Evolutionary conservation across 2,797 vertebrate species (phyloP).

Genomic region (Myotis pilosus): DNA sequence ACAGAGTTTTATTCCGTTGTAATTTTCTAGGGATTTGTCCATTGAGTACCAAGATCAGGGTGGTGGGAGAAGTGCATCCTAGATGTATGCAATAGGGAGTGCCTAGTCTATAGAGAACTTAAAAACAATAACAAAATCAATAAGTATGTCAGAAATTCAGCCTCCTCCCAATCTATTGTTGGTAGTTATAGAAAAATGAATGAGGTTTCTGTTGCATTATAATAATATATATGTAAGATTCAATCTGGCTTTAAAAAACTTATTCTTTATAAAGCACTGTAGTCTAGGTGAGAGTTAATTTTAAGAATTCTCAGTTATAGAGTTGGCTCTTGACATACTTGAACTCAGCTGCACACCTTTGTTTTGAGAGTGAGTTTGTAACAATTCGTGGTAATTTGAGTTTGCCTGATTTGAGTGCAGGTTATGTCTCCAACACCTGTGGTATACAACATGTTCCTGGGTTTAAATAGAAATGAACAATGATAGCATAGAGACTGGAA

Average conservation of each 20-base stretch:
- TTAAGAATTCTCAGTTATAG: neutral
- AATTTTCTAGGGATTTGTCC: neutral
- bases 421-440: neutral
- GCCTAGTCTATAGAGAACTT: neutral
- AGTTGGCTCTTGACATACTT: neutral
- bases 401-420: neutral
- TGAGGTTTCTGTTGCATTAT: slow-evolving; percentile 1
- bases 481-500: neutral
- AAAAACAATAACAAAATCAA: neutral
- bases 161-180: neutral
- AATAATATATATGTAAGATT: neutral
- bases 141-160: neutral
- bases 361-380: neutral
- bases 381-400: neutral
- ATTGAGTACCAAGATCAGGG: neutral
- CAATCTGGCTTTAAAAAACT: neutral
- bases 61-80: neutral
- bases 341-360: neutral
- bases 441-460: neutral
- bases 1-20: neutral
- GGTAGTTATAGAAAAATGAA: neutral
- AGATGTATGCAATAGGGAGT: neutral
- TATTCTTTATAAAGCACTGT: neutral
- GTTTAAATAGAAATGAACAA: slow-evolving; percentile 22
- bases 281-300: neutral